These are phyloP conservation scores for Philonicus albiceps DNA, from an alignment of 2,888 invertebrate genomes.

Conservation along the genomic window DNA sequence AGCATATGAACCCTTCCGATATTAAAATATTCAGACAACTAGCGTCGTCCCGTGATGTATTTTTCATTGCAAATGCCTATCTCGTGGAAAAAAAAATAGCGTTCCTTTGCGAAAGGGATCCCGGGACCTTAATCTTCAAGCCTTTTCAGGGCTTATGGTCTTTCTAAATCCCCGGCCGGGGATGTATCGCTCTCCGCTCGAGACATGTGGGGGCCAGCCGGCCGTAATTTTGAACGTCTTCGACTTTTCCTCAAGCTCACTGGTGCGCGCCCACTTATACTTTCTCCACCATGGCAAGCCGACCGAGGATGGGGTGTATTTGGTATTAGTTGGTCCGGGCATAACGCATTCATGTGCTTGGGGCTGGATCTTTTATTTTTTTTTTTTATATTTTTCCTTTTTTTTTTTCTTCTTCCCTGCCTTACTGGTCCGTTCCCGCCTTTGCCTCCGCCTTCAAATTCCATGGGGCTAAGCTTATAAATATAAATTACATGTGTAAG, in stretches of 20 bases:
- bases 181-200: constrained; percentile 19
- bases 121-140: constrained; percentile 43
- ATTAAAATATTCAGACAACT: constrained; percentile 36
- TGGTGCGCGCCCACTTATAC: constrained; percentile 22
- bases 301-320: not conserved
- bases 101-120: constrained; percentile 44
- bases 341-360: constrained; percentile 29
- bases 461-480: constrained; percentile 49
- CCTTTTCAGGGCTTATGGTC: constrained; percentile 45
- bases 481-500: constrained; percentile 51
- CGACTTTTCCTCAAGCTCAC: not conserved
- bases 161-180: constrained; percentile 32
- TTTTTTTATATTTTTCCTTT: not conserved
- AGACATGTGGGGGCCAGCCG: constrained; percentile 16
- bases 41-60: constrained; percentile 35
- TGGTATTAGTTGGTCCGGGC: constrained; percentile 30
- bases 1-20: constrained; percentile 9
- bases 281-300: not conserved
- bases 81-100: constrained; percentile 1
- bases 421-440: not conserved
- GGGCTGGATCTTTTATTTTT: constrained; percentile 36
- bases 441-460: constrained; percentile 18
- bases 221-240: constrained; percentile 36
- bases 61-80: constrained; percentile 41
- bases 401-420: not conserved